These are phyloP conservation scores for Cygnus buccinator DNA, from an alignment of 2,113 vertebrate species.

Conservation along the genomic window DNA sequence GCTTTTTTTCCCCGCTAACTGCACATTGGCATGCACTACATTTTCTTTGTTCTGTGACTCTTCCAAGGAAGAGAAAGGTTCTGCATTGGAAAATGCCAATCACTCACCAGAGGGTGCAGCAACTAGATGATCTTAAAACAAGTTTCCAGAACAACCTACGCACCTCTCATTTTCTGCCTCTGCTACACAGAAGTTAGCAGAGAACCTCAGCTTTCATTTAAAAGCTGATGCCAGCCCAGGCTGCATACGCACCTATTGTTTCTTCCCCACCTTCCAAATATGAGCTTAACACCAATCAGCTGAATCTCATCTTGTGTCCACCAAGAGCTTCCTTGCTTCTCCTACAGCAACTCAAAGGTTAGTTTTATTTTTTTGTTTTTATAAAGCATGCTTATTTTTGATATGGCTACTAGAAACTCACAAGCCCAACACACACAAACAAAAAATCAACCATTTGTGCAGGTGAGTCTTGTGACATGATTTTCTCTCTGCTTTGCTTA, in stretches of 20 bases:
- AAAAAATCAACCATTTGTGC: background rate
- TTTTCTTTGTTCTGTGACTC: background rate
- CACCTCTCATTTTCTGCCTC: background rate
- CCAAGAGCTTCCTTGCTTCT: background rate
- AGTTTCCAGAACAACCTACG: background rate
- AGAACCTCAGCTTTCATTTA: background rate
- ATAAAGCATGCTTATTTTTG: background rate
- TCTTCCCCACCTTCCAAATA: background rate
- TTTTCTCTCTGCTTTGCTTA: background rate
- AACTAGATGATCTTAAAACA: background rate
- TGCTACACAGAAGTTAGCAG: background rate
- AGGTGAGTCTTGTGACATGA: rapidly evolving
- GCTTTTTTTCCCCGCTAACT: background rate
- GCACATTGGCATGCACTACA: rapidly evolving
- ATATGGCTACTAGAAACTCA: background rate
- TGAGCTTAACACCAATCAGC: background rate
- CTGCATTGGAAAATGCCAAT: background rate
- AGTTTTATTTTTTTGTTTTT: background rate
- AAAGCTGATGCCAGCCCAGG: rapidly evolving
- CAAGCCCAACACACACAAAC: background rate
- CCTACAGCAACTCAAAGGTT: background rate
- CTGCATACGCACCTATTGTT: background rate
- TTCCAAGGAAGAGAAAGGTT: background rate
- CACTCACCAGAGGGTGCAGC: background rate
- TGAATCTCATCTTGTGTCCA: background rate